Evolutionary conservation across 2,113 vertebrate species (phyloP), one percentile per base, ranked within the genome.

Genomic region (Myrmecobius fasciatus): DNA sequence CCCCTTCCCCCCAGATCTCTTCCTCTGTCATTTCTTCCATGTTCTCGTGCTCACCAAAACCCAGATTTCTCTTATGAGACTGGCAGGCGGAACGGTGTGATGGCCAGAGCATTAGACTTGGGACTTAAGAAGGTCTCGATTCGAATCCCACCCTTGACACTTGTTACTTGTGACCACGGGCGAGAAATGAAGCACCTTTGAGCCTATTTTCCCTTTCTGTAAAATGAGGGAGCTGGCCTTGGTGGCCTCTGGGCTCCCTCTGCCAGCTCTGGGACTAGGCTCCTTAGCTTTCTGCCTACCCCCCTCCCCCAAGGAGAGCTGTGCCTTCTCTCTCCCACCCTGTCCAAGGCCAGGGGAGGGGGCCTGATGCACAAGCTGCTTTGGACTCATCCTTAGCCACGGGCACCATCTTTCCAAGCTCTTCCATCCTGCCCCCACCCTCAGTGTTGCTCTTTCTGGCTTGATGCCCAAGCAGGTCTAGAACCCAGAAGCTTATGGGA

Each of bases 341-440:
- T 75, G 60, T 20, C 60, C 60, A n/a, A 20, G 36, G 60, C 36
- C 60, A 75, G 14, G 31, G 28, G 10, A 67, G 31, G 56, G 28
- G 36, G 10, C 56, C 2, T 36, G 56, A 67, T 14, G 28, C 28
- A 10, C 25, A 54, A 54, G 25, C 25, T 25, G 53, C 53, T 9
- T 26, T 26, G 53, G 10, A 67, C 56, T 67, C 14, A 2, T 43
- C 36, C 67, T 83, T 20, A 43, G 36, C 17, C n/a, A n/a, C 36
- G 17, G 36, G 60, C 96, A 56, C 94, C 95, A 31, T 24, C 95
- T 94, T 94, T 24, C 60, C 31, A 48, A 47, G 22, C 48, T 49
- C 89, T 89, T 47, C 47, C 26, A 26, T 49, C 89, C 46, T 3
- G 10, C 89, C 9, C 25, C 26, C 25, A 48, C 9, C 12, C 47